Conservation (phyloP, 2,888 invertebrate genomes). For the Alcis repandata region DNA sequence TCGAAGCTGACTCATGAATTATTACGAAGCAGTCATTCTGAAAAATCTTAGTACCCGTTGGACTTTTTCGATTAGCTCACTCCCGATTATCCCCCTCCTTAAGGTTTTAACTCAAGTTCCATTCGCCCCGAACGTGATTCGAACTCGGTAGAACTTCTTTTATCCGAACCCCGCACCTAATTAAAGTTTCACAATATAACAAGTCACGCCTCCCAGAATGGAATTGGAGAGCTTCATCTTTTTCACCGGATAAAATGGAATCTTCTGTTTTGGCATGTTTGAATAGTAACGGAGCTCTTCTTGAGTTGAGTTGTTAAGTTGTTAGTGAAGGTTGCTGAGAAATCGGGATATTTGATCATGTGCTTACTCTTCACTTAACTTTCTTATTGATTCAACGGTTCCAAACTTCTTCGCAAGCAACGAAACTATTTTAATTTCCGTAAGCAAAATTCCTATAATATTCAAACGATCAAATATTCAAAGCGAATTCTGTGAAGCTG, state of each 20-base stretch:
- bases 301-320: constrained; percentile 17
- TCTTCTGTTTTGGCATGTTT: constrained; percentile 16
- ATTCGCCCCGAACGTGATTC: constrained; percentile 30
- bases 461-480: constrained; percentile 10
- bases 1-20: neutral
- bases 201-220: constrained; percentile 19
- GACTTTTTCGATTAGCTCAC: constrained; percentile 17
- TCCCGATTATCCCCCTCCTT: constrained; percentile 9
- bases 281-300: constrained; percentile 8
- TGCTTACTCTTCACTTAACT: constrained; percentile 13
- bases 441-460: neutral
- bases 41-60: neutral
- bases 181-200: constrained; percentile 30
- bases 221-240: constrained; percentile 16
- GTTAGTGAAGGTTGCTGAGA: constrained; percentile 14
- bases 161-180: constrained; percentile 21
- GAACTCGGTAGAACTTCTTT: constrained; percentile 28
- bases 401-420: constrained; percentile 10
- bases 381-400: constrained; percentile 20
- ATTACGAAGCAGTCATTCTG: neutral
- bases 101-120: constrained; percentile 27
- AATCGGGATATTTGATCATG: constrained; percentile 24
- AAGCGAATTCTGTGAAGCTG: constrained; percentile 5
- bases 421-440: constrained; percentile 24
- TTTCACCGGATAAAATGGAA: constrained; percentile 11